Evolutionary conservation across 2,113 vertebrate genomes (phyloP), one percentile per base, ranked within the genome.

Genomic region (Platichthys flesus): DNA sequence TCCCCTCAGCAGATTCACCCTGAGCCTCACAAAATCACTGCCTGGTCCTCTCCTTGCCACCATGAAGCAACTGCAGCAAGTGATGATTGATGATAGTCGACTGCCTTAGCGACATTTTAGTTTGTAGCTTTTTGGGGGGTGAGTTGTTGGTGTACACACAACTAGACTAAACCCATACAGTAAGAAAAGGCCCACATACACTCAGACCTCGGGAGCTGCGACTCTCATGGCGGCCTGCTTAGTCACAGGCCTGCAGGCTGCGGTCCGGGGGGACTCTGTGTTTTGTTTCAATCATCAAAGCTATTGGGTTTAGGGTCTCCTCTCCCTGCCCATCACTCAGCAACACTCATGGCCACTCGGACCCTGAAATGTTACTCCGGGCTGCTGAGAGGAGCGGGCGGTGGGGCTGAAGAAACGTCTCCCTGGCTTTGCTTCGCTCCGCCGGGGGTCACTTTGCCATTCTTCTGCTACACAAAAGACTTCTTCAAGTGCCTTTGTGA

Each of bases 401-500:
- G 82, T 60, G 69, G 71, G 85, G 87, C 81, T 68, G 79, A 90
- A 80, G 89, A 93, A 93, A 92, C 85, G 74, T 78, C 70, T 76
- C 90, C 81, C 74, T 80, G 93, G 90, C 83, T 93, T 88, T 72
- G 61, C 89, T 92, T 86, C 82, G 86, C 89, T 60, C 91, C 72
- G 88, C 91, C 85, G 88, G 93, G 92, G 89, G 85, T 90, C 92
- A 93, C 55, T 87, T 90, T 76, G 78, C 84, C 93, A 93, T 91
- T 93, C 79, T 95, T 90, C 82, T 64, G 5, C 92, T 92, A 89
- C 87, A 94, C 84, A 93, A 95, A 95, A 94, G 93, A 90, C 88
- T 92, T 92, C 92, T 94, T 94, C 91, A 93, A 94, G 93, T 93
- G 91, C 84, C 89, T 81, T 79, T 88, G 88, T 87, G 93, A 95